These are phyloP conservation scores for Bambusicola thoracicus DNA, from an alignment of 2,113 vertebrate species.

Conservation along the genomic window DNA sequence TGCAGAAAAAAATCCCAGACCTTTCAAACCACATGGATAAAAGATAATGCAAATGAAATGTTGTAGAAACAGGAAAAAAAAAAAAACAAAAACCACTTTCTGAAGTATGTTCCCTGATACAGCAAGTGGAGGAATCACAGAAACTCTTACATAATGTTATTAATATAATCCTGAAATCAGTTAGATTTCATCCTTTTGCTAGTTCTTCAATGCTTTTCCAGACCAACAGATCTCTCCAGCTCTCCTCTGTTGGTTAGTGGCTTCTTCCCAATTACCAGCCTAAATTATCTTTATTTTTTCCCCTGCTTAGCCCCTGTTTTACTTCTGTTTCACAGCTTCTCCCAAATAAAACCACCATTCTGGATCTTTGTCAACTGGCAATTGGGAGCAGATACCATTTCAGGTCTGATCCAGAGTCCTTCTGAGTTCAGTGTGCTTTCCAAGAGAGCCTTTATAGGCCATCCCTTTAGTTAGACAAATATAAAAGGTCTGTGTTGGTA, in stretches of 20 bases:
- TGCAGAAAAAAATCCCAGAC: not conserved
- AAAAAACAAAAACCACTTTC: not conserved
- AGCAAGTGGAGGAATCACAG: not conserved
- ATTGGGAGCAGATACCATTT: constrained; percentile 11
- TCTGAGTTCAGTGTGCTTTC: not conserved
- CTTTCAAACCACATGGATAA: not conserved
- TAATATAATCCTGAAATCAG: not conserved
- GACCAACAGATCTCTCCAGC: not conserved
- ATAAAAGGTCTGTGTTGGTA: not conserved
- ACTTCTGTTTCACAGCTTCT: constrained; percentile 38
- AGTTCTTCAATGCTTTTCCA: not conserved
- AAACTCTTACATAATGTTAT: not conserved
- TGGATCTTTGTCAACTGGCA: constrained; percentile 20
- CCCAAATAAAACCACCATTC: constrained; percentile 28
- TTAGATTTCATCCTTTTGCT: not conserved
- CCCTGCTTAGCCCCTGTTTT: not conserved
- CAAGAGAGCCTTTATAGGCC: not conserved
- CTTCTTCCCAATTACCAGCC: not conserved
- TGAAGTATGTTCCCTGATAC: not conserved
- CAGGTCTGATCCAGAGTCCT: not conserved
- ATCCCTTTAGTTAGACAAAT: not conserved
- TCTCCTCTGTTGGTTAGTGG: constrained; percentile 1
- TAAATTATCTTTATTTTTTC: constrained; percentile 25
- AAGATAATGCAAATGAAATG: not conserved
- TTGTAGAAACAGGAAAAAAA: not conserved